Conservation (phyloP, 2,888 invertebrate species). For the Phaedon cochleariae region DNA sequence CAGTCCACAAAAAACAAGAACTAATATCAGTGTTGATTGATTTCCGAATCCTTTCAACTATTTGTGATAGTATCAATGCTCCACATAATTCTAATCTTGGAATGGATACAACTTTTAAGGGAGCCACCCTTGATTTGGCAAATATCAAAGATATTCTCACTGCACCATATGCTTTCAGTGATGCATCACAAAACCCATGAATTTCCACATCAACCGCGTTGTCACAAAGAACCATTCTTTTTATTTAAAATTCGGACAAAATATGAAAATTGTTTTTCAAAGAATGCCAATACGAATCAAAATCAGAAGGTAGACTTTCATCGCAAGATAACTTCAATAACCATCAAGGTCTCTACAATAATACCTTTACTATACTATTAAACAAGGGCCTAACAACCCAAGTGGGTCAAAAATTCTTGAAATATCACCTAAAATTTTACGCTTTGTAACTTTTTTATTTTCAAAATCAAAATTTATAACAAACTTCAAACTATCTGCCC, state of each 20-base stretch:
- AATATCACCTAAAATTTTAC: constrained; percentile 19
- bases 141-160: neutral
- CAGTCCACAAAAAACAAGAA: constrained; percentile 12
- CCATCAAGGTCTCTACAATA: constrained; percentile 36
- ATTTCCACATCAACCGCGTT: too few species aligned
- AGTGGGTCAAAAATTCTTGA: constrained; percentile 30
- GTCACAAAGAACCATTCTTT: neutral
- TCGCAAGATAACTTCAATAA: constrained; percentile 32
- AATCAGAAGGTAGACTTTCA: constrained; percentile 24
- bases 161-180: constrained; percentile 10
- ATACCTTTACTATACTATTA: constrained; percentile 29
- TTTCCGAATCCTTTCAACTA: constrained; percentile 26
- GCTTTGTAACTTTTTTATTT: constrained; percentile 3
- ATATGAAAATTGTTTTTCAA: constrained; percentile 3
- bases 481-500: neutral
- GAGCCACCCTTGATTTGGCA: constrained; percentile 3
- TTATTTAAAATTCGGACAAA: constrained; percentile 7
- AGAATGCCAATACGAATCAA: neutral
- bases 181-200: constrained; percentile 13
- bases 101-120: neutral
- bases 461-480: neutral
- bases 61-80: neutral
- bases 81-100: constrained; percentile 7
- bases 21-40: neutral
- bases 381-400: constrained; percentile 30